Conservation (phyloP, 2,888 invertebrate genomes). For the Plebejus anna region DNA sequence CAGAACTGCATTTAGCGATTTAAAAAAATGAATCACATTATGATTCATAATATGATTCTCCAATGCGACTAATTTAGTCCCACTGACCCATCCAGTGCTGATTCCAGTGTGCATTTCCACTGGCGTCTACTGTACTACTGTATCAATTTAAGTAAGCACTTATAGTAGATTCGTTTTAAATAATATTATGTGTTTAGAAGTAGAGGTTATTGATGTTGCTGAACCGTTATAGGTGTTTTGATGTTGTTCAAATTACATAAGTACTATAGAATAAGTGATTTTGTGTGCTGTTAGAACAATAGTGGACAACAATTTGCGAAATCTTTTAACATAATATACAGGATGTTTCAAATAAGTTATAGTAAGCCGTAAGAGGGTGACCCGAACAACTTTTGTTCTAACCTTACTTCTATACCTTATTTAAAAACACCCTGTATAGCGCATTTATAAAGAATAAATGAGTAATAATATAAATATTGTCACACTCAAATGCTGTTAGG, state of each 20-base stretch:
- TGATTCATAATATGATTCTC: no score
- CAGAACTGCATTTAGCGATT: no score
- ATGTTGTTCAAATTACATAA: not conserved
- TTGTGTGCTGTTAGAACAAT: not conserved
- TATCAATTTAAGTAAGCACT: not conserved
- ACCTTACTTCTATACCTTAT: no score
- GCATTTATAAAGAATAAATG: not conserved
- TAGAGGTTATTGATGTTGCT: conserved; percentile 1
- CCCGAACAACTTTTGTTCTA: no score
- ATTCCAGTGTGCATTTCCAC: not conserved
- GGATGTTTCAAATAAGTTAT: no score
- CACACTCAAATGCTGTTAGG: no score
- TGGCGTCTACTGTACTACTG: not conserved
- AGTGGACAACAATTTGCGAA: not conserved
- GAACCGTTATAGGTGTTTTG: not conserved
- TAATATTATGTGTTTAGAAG: conserved; percentile 4
- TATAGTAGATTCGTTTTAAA: not conserved
- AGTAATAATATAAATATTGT: no score
- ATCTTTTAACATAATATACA: not conserved
- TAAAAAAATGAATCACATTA: no score
- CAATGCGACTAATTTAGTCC: no score
- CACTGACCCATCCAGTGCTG: not conserved
- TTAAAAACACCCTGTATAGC: not conserved
- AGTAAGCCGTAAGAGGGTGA: no score
- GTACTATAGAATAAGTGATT: not conserved